Conservation (phyloP, 2,113 vertebrate genomes). For the Microtus pennsylvanicus region DNA sequence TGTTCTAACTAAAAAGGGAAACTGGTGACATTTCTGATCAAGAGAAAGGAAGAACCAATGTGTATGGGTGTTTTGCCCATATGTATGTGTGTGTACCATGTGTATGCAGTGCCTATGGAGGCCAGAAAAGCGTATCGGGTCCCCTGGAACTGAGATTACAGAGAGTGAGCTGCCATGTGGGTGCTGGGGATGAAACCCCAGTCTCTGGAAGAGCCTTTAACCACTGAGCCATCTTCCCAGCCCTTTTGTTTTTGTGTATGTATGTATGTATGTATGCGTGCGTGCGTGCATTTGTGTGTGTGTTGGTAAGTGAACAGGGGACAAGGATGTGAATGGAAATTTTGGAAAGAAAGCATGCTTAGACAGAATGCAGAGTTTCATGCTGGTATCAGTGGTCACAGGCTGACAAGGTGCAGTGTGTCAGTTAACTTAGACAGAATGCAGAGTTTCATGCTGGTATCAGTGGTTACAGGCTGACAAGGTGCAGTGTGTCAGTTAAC, state of each 20-base stretch:
- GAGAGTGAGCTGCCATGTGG: background rate
- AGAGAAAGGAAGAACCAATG: background rate
- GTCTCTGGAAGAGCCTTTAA: background rate
- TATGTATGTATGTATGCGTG: too few relatives aligned
- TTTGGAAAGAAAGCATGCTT: background rate
- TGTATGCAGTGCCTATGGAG: background rate
- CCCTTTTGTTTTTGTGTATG: background rate
- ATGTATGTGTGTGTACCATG: background rate
- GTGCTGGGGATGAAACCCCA: background rate
- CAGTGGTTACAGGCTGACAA: too few relatives aligned
- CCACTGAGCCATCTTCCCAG: background rate
- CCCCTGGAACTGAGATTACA: background rate
- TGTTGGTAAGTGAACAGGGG: background rate
- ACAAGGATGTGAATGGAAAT: background rate
- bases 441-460: too few relatives aligned
- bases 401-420: background rate
- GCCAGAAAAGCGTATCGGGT: background rate
- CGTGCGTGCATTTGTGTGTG: too few relatives aligned
- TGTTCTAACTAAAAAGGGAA: constrained; percentile 32
- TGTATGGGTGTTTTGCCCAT: background rate
- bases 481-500: too few relatives aligned
- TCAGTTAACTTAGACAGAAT: too few relatives aligned
- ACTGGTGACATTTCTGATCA: constrained; percentile 15
- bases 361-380: background rate
- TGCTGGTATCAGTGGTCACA: too few relatives aligned